These are phyloP conservation scores for Stenoptilia bipunctidactyla DNA, from an alignment of 2,888 invertebrate genomes.

Conservation along the genomic window DNA sequence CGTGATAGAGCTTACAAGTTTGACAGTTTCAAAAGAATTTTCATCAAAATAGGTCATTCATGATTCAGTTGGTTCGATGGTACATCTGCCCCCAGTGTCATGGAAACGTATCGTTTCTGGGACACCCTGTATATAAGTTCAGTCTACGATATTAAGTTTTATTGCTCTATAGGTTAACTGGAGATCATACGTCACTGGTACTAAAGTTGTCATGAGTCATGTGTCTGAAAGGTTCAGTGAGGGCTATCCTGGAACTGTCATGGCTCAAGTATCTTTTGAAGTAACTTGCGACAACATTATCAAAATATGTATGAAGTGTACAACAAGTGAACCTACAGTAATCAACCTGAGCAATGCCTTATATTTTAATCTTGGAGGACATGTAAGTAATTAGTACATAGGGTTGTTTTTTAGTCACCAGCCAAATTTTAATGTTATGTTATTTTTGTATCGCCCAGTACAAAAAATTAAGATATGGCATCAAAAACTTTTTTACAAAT, in stretches of 20 bases:
- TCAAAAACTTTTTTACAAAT: too few relatives aligned
- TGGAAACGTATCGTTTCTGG: too few relatives aligned
- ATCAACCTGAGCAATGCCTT: constrained; percentile 90
- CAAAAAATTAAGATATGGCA: too few relatives aligned
- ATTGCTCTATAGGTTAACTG: constrained; percentile 68
- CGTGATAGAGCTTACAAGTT: too few relatives aligned
- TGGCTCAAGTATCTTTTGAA: constrained; percentile 77
- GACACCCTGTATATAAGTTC: background rate
- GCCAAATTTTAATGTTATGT: too few relatives aligned
- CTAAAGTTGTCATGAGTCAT: constrained; percentile 79
- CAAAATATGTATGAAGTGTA: constrained; percentile 80
- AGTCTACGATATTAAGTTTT: background rate
- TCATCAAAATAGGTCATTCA: too few relatives aligned
- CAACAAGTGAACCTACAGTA: constrained; percentile 82
- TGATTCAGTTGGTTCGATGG: too few relatives aligned
- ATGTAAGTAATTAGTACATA: too few relatives aligned
- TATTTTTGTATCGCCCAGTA: too few relatives aligned
- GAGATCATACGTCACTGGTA: constrained; percentile 72
- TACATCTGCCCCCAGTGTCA: too few relatives aligned
- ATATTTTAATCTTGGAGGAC: constrained; percentile 95
- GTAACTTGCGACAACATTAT: constrained; percentile 82
- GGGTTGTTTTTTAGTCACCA: too few relatives aligned
- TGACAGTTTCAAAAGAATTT: too few relatives aligned
- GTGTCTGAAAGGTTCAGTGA: constrained; percentile 85
- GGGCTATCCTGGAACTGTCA: constrained; percentile 89